A percentile compares a stretch with the other conserved stretches of the same genome.
phyloP scores from a whole-genome alignment of 2,888 invertebrate genomes.

The Tromatobia lineatoria region DNA sequence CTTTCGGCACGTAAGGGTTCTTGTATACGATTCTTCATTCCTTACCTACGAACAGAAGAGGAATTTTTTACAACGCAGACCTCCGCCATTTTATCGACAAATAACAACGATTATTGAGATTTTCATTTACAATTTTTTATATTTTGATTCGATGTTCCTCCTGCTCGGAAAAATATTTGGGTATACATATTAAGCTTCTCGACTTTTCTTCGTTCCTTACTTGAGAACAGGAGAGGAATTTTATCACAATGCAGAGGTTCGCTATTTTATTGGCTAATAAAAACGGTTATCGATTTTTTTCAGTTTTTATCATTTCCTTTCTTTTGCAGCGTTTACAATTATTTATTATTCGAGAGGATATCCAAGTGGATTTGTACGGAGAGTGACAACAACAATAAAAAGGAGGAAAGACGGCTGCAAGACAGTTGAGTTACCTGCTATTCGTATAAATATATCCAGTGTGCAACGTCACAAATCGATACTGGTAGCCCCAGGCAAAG shows the following conservation, averaged over 20 bases:
- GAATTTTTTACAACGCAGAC: background rate
- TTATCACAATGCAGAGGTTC: background rate
- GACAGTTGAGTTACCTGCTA: conserved; percentile 36
- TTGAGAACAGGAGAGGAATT: background rate
- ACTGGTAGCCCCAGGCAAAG: conserved; percentile 70
- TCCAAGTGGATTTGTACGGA: background rate
- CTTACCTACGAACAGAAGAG: background rate
- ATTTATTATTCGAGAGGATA: background rate
- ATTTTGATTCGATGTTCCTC: background rate
- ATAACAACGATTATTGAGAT: background rate
- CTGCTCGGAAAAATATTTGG: too few species aligned
- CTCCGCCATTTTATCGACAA: background rate
- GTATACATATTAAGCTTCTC: conserved; percentile 14
- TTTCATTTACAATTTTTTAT: background rate
- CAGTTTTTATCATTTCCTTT: background rate
- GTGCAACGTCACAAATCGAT: conserved; percentile 75
- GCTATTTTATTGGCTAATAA: background rate
- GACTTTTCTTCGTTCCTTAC: conserved; percentile 9
- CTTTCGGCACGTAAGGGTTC: too few species aligned
- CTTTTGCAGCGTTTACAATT: background rate
- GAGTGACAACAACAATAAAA: conserved; percentile 1
- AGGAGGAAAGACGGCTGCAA: background rate
- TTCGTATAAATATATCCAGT: conserved; percentile 71
- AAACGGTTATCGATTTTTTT: background rate
- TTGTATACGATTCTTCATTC: too few species aligned